Conservation (phyloP, 1,140 invertebrate species). For the Bombus balteatus region DNA sequence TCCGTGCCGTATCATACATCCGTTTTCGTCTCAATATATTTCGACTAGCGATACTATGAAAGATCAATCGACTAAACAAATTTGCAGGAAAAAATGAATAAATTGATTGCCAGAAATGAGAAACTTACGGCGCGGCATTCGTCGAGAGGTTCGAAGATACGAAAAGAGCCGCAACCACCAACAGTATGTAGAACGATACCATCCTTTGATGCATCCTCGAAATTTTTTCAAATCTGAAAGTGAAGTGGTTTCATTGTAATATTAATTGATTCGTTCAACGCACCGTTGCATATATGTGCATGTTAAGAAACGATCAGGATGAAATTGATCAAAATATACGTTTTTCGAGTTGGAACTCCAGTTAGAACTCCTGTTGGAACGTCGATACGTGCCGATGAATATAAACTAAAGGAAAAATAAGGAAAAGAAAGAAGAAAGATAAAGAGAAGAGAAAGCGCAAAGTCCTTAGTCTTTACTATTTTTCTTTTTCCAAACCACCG, state of each 20-base stretch:
- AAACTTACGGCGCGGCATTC: slow-evolving; percentile 37
- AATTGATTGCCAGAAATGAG: neutral
- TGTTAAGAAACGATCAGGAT: no score
- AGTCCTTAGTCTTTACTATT: no score
- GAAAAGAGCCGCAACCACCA: neutral
- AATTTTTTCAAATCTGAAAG: neutral
- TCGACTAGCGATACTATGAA: neutral
- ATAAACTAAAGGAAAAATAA: neutral
- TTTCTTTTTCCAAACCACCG: neutral
- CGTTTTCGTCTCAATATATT: neutral
- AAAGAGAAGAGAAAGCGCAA: neutral
- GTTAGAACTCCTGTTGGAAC: neutral
- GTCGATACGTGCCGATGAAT: neutral
- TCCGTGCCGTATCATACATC: neutral
- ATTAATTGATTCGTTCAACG: neutral
- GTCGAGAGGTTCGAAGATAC: neutral
- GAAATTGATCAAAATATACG: neutral
- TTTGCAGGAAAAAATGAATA: neutral
- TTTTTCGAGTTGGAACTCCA: neutral
- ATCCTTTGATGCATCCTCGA: slow-evolving; percentile 24
- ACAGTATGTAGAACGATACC: neutral
- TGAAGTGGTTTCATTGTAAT: neutral
- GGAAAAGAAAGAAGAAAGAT: neutral
- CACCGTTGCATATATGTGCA: neutral
- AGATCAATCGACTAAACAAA: neutral